A percentile compares a stretch with the other conserved stretches of the same genome.
phyloP scores from a whole-genome alignment of 2,797 vertebrate genomes.

The Pyrocephalus nanus region DNA sequence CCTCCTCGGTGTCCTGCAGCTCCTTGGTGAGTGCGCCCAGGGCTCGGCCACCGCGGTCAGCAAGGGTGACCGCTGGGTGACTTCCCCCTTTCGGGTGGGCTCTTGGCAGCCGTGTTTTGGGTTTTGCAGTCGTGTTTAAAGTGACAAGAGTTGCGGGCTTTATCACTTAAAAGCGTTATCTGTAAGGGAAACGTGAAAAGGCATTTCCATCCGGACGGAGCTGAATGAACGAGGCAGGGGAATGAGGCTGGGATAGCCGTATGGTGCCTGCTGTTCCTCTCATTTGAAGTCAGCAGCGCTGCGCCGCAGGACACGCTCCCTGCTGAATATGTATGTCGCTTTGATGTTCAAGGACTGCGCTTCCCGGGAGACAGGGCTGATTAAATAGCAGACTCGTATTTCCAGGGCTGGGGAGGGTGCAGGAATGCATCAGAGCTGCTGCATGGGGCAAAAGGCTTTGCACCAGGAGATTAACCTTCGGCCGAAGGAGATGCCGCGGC shows the following conservation, averaged over 20 bases:
- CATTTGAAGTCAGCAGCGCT: neutral
- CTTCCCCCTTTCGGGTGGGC: neutral
- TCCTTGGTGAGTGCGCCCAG: slow-evolving; percentile 59
- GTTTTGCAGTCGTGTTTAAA: neutral
- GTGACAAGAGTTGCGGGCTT: neutral
- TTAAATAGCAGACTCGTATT: neutral
- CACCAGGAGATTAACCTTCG: neutral
- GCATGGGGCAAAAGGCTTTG: neutral
- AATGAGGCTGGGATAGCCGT: neutral
- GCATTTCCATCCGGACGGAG: neutral
- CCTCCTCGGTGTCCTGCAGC: neutral
- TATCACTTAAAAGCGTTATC: neutral
- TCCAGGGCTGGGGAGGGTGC: neutral
- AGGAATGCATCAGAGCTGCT: neutral
- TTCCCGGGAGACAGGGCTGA: slow-evolving; percentile 32
- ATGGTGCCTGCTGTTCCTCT: neutral
- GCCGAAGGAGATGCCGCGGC: neutral
- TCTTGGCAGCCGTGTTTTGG: neutral
- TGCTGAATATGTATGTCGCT: slow-evolving; percentile 49
- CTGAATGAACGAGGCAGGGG: neutral
- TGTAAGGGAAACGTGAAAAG: neutral
- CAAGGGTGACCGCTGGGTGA: neutral
- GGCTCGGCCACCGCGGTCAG: rapidly evolving
- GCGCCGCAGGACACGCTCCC: neutral
- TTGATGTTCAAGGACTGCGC: slow-evolving; percentile 42